Evolutionary conservation across 2,888 invertebrate genomes (phyloP), one percentile per base, ranked within the genome.

Genomic region (Eristalinus aeneus): DNA sequence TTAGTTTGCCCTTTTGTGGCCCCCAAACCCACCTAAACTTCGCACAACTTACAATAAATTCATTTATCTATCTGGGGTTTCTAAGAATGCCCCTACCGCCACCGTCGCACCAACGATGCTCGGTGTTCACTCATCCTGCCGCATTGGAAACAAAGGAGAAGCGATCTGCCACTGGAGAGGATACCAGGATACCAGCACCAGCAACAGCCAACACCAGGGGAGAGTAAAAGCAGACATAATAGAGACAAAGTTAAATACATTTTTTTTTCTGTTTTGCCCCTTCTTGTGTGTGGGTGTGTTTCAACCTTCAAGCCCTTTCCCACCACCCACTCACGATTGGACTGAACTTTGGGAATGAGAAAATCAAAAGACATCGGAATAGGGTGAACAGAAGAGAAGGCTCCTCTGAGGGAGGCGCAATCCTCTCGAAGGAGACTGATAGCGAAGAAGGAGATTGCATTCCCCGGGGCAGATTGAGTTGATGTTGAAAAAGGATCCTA

Each of bases 401-500:
- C 27, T 27, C 27, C 27, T 27, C 56, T 23, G 16, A 27, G 32
- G 53, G 12, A 22, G 60, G n/a, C 32, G n/a, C 12, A 65, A 76
- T 58, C 12, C 46, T 71, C 77, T 78, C 69, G 69, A 74, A 77
- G 86, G 73, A 76, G 68, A 77, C 39, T 69, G 86, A 77, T 74
- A 74, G 73, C 64, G 78, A 74, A 74, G 74, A 78, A 67, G 74
- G 74, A 67, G 82, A 86, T 86, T 86, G 73, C 77, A 86, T 74
- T 82, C 74, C 82, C 86, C 69, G 82, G 74, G 77, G 86, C 86
- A 77, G 77, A 86, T 82, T 82, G 86, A 82, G 77, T 86, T 82
- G 82, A 86, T 82, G 76, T 78, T 86, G 74, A 86, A 82, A 82
- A 86, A 86, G 78, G 86, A 82, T 82, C 86, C 82, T 86, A 86